These are phyloP conservation scores for Lichenostomus cassidix DNA, from an alignment of 2,113 vertebrate genomes.

Conservation along the genomic window DNA sequence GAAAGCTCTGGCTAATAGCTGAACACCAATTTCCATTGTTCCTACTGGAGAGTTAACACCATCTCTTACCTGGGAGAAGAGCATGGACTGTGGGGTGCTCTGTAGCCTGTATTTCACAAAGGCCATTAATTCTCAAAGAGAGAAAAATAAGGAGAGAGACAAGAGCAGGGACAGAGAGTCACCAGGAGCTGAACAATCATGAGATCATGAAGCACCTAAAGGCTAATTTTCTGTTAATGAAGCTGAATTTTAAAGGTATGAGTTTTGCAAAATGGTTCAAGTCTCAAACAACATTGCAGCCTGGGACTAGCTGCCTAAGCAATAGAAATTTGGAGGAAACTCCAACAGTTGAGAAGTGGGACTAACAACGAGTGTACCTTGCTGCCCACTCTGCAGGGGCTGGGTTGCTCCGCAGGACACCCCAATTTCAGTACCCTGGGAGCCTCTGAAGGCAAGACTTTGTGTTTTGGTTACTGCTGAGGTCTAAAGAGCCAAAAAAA, in stretches of 20 bases:
- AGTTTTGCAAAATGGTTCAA: neutral
- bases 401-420: neutral
- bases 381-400: neutral
- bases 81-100: neutral
- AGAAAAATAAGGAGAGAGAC: neutral
- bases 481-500: neutral
- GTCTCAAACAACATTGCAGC: neutral
- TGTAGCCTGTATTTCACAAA: neutral
- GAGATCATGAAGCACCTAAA: neutral
- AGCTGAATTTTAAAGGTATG: neutral
- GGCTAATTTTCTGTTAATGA: neutral
- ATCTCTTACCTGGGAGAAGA: neutral
- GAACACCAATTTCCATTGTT: neutral
- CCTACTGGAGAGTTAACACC: neutral
- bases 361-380: neutral
- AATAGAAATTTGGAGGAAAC: neutral
- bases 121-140: neutral
- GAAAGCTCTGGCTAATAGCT: neutral
- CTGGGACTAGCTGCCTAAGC: neutral
- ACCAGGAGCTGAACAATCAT: neutral
- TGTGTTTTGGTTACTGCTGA: neutral
- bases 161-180: neutral
- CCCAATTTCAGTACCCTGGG: neutral
- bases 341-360: neutral
- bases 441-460: neutral